These are phyloP conservation scores for Glaucomys volans DNA, from an alignment of 2,113 vertebrate species.

Conservation along the genomic window DNA sequence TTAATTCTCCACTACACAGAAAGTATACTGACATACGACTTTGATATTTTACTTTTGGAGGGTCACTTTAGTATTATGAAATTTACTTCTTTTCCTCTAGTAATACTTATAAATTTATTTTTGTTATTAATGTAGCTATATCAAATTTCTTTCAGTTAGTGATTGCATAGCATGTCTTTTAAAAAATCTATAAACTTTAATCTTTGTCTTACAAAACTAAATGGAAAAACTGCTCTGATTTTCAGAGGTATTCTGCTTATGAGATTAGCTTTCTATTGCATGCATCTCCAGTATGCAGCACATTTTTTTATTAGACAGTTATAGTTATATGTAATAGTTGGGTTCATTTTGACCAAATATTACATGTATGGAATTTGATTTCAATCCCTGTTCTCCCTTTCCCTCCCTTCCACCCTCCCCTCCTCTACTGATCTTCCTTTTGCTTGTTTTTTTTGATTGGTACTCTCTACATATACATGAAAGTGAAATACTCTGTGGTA, in stretches of 20 bases:
- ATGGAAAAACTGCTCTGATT: background rate
- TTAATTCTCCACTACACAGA: background rate
- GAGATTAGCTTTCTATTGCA: background rate
- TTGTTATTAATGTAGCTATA: background rate
- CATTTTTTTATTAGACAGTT: too few relatives aligned
- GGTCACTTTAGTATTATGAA: background rate
- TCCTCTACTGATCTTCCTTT: too few relatives aligned
- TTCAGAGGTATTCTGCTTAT: background rate
- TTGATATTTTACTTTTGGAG: constrained; percentile 10
- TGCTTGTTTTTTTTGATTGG: too few relatives aligned
- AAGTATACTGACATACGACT: background rate
- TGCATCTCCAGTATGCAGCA: background rate
- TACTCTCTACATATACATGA: too few relatives aligned
- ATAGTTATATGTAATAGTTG: too few relatives aligned
- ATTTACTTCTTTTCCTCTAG: background rate
- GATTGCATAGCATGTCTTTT: background rate
- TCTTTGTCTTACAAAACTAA: background rate
- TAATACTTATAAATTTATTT: background rate
- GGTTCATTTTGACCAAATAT: too few relatives aligned
- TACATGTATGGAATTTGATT: too few relatives aligned
- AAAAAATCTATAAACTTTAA: background rate
- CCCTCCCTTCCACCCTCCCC: too few relatives aligned
- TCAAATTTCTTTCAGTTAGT: background rate
- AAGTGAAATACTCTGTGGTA: too few relatives aligned
- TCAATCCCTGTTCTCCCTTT: too few relatives aligned